A percentile compares a stretch with the other conserved stretches of the same genome.
These are phyloP conservation scores for Pachypanchax playfairii DNA, from an alignment of 2,113 vertebrate genomes.

Conservation along the genomic window DNA sequence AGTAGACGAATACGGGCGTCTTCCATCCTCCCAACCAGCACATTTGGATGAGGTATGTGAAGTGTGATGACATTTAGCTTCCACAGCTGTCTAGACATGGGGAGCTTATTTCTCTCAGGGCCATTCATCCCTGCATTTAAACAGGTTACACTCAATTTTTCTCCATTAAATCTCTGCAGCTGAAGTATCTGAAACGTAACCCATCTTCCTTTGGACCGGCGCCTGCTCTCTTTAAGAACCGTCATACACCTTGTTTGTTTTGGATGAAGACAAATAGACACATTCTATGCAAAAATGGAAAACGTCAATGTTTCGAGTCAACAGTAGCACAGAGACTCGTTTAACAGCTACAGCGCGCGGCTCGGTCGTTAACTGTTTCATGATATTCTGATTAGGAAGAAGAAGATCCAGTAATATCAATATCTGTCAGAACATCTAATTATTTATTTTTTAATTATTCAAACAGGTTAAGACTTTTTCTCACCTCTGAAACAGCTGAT, in stretches of 20 bases:
- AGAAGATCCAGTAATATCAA: too few relatives aligned
- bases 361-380: too few relatives aligned
- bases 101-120: conserved; percentile 51
- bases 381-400: too few relatives aligned
- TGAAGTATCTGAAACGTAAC: conserved; percentile 37
- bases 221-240: conserved; percentile 12
- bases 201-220: conserved; percentile 5
- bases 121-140: conserved; percentile 57
- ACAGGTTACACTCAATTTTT: conserved; percentile 51
- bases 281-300: background rate
- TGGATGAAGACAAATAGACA: conserved; percentile 1
- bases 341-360: background rate
- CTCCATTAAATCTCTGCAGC: conserved; percentile 46
- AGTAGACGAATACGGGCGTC: background rate
- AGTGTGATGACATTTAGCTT: conserved; percentile 32
- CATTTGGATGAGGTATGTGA: conserved; percentile 3
- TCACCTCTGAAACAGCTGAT: too few relatives aligned
- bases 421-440: too few relatives aligned
- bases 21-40: background rate
- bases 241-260: background rate
- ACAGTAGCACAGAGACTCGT: background rate
- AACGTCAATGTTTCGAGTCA: background rate
- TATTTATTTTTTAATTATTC: too few relatives aligned
- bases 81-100: conserved; percentile 56
- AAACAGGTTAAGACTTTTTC: too few relatives aligned